Conservation (phyloP, 1,140 invertebrate genomes). For the Globodera rostochiensis region DNA sequence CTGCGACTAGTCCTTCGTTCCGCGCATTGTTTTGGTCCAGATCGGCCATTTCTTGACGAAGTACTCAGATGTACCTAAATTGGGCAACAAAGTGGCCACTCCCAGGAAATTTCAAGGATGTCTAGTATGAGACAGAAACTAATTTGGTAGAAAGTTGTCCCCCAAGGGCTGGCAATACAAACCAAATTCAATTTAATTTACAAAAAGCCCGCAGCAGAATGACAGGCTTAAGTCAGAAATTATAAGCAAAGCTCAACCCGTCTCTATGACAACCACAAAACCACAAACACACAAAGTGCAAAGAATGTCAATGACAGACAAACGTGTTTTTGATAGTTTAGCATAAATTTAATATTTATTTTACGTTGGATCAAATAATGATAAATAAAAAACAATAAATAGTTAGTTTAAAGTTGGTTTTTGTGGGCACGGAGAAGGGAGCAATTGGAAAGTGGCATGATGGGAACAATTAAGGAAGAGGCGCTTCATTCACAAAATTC, state of each 20-base stretch:
- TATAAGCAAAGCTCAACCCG: conserved; percentile 10
- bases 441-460: background rate
- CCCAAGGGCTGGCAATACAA: too few species aligned
- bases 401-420: background rate
- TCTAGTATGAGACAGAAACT: too few species aligned
- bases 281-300: background rate
- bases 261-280: background rate
- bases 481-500: conserved; percentile 4
- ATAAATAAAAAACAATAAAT: background rate
- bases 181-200: too few species aligned
- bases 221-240: conserved; percentile 7
- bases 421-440: background rate
- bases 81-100: too few species aligned
- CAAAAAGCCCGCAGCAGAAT: background rate
- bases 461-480: background rate
- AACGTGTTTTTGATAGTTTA: too few species aligned
- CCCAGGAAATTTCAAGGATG: too few species aligned
- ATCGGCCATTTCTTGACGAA: conserved; percentile 1
- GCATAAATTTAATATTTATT: too few species aligned
- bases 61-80: background rate
- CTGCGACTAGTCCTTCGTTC: background rate
- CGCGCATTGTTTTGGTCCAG: conserved; percentile 19
- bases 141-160: too few species aligned
- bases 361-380: too few species aligned
- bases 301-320: background rate